These are phyloP conservation scores for Syrista parreyssii DNA, from an alignment of 2,888 invertebrate species.

Conservation along the genomic window DNA sequence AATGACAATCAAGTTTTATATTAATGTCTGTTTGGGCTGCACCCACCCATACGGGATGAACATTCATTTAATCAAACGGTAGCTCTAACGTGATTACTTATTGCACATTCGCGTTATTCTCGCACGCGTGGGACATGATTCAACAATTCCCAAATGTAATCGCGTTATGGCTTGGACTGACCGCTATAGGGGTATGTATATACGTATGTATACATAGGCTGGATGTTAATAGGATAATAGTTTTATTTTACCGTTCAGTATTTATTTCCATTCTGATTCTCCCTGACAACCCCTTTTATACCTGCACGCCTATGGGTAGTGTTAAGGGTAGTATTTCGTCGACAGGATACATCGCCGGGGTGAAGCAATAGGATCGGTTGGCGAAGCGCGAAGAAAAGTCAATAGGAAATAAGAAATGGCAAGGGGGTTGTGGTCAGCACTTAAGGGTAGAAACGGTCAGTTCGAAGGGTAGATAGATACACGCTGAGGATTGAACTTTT, in stretches of 20 bases:
- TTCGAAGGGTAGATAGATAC: not conserved
- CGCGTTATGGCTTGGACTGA: slow-evolving; percentile 30
- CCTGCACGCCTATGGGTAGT: not conserved
- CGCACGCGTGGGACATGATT: slow-evolving; percentile 54
- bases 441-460: not conserved
- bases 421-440: not conserved
- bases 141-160: slow-evolving; percentile 54
- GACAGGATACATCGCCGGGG: not conserved
- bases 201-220: not conserved
- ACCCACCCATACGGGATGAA: slow-evolving; percentile 46
- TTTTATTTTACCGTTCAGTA: not conserved
- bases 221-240: not conserved
- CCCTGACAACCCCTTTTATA: not conserved
- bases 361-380: not conserved
- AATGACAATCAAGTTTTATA: slow-evolving; percentile 57
- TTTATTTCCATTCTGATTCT: not conserved
- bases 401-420: not conserved
- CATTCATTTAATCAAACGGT: slow-evolving; percentile 56
- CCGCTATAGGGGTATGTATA: not conserved
- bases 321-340: not conserved
- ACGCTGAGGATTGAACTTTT: not conserved
- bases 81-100: slow-evolving; percentile 58
- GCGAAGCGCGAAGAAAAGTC: not conserved
- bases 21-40: slow-evolving; percentile 44
- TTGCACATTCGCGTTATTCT: slow-evolving; percentile 51